These are phyloP conservation scores for Andrena chrysosceles DNA, from an alignment of 2,888 invertebrate genomes.

Conservation along the genomic window DNA sequence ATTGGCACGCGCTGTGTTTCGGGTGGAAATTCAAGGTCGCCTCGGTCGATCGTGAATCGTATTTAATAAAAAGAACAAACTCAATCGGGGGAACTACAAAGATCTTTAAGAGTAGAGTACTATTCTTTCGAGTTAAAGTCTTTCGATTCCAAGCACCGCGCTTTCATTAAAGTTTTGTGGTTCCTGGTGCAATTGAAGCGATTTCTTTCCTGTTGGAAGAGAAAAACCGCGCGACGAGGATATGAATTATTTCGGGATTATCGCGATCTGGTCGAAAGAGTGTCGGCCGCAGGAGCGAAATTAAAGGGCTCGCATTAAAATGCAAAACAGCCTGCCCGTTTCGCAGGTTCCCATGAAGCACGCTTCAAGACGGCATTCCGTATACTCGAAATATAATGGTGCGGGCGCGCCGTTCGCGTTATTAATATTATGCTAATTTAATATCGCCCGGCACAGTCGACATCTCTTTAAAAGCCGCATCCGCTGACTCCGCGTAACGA, in stretches of 20 bases:
- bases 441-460: conserved; percentile 59
- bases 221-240: neutral
- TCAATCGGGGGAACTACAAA: neutral
- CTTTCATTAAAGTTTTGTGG: too few relatives aligned
- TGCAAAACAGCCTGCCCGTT: conserved; percentile 69
- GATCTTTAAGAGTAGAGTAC: too few relatives aligned
- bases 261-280: neutral
- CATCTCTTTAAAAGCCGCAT: conserved; percentile 44
- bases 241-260: conserved; percentile 14
- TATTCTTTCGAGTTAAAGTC: too few relatives aligned
- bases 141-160: too few relatives aligned
- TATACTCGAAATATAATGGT: conserved; percentile 63
- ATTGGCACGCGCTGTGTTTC: conserved; percentile 47
- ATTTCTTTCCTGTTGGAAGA: neutral
- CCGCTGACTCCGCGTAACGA: conserved; percentile 62
- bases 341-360: conserved; percentile 19
- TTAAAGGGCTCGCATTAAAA: conserved; percentile 73
- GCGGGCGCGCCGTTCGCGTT: conserved; percentile 35
- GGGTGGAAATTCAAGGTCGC: conserved; percentile 49
- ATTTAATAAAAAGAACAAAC: neutral
- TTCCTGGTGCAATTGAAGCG: neutral
- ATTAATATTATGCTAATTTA: conserved; percentile 77
- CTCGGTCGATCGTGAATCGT: neutral
- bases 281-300: neutral
- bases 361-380: conserved; percentile 38